Percentiles rank a stretch among this genome's conserved stretches.
Evolutionary conservation across 2,113 vertebrate genomes (phyloP).

Genomic region (Pomatostomus ruficeps): DNA sequence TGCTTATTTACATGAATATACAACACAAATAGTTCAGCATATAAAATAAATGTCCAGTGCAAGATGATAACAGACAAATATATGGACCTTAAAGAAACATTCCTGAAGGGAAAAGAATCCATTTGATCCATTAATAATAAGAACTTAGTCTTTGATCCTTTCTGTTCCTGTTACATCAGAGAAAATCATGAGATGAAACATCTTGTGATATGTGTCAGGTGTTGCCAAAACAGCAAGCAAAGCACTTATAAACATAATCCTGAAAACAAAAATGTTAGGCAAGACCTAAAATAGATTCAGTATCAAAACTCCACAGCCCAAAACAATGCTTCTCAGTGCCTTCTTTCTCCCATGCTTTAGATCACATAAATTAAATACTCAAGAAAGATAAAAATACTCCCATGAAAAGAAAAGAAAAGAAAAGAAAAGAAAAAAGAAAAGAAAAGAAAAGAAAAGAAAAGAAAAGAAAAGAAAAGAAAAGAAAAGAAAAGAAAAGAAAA

Average conservation of each 20-base stretch:
- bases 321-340: not conserved
- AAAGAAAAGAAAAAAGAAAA: too few relatives aligned
- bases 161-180: conserved; percentile 5
- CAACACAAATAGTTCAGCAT: not conserved
- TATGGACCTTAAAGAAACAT: not conserved
- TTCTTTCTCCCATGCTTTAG: not conserved
- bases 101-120: not conserved
- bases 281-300: not conserved
- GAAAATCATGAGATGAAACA: not conserved
- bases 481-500: too few relatives aligned
- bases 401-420: not conserved
- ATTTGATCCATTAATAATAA: conserved; percentile 56
- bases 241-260: not conserved
- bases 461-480: too few relatives aligned
- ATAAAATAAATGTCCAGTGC: not conserved
- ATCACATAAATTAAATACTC: not conserved
- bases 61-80: not conserved
- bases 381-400: not conserved
- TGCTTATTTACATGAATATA: not conserved
- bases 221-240: conserved; percentile 3
- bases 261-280: not conserved
- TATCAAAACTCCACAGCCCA: not conserved
- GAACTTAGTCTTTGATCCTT: conserved; percentile 32
- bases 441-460: too few relatives aligned
- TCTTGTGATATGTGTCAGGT: not conserved